Base-by-base conservation (phyloP, 2,113 vertebrate genomes). In the Astur gentilis region DNA sequence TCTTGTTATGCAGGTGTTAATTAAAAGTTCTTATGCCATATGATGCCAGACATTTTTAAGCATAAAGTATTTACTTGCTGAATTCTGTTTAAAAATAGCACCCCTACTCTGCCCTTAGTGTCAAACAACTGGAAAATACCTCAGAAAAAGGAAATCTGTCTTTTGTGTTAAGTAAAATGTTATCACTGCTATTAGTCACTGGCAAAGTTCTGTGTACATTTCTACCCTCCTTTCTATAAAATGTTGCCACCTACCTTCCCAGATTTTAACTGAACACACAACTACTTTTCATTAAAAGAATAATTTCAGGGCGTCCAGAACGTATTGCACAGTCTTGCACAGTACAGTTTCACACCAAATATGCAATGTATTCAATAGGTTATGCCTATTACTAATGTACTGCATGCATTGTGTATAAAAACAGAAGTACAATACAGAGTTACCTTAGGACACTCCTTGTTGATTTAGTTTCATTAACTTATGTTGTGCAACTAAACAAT, bases 101-200 rank as follows among this genome's bases (percentile, higher is more conserved):
- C 9, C 10, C 13, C 71, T 31, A 73, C 17, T 44, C 58, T 83
- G 38, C 5, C n/a, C 6, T 19, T 47, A 85, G 50, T 17, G 22
- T 83, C 40, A 94, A 77, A 82, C 82, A 95, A 94, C 60, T 55
- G 83, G 95, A 86, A 97, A 97, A 80, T 85, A 93, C 26, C 34
- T 70, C 21, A 92, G 77, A 93, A 96, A 81, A 97, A 50, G 67
- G 58, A 89, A 95, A 82, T 84, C 34, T 60, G 50, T 79, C 78
- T 91, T 95, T 67, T 67, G 81, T 50, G 34, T 92, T 90, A 96
- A 95, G 26, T 89, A 95, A 94, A 97, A 57, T 84, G 47, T 80
- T 84, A 93, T 61, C 60, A 89, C 70, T 91, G 47, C 42, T 96
- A 88, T 83, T 97, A 93, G 88, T 84, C 18, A 62, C 29, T 47